Conservation (phyloP, 2,797 vertebrate genomes). For the Pseudomugil gertrudae region DNA sequence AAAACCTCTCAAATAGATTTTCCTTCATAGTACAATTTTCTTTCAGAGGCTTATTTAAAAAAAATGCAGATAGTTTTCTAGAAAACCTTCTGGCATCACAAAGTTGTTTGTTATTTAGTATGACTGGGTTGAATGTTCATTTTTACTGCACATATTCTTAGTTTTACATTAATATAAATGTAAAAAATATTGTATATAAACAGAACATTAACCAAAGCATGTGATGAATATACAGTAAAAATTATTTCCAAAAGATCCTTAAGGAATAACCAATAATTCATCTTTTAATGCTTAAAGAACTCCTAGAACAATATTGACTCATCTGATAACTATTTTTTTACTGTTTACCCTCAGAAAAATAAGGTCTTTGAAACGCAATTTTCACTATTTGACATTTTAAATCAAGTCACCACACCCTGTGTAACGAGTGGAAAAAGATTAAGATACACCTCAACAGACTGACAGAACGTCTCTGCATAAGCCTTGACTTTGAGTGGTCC, state of each 20-base stretch:
- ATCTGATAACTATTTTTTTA: not conserved
- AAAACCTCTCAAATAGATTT: not conserved
- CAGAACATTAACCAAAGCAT: too few relatives aligned
- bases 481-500: conserved; percentile 67
- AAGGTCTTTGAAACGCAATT: not conserved
- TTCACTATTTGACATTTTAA: not conserved
- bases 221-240: too few relatives aligned
- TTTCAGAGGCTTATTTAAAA: not conserved
- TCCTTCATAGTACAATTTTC: not conserved
- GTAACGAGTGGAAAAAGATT: not conserved
- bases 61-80: not conserved
- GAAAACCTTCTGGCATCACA: not conserved
- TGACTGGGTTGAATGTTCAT: too few relatives aligned
- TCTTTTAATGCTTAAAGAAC: not conserved
- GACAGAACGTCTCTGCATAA: conserved; percentile 36
- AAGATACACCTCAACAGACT: conserved; percentile 3
- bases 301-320: not conserved
- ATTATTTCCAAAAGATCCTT: not conserved
- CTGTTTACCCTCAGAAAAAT: not conserved
- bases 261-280: not conserved
- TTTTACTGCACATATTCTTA: too few relatives aligned
- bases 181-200: too few relatives aligned
- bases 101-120: not conserved
- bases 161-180: too few relatives aligned
- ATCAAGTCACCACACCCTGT: conserved; percentile 1